These are phyloP conservation scores for Achroia grisella DNA, from an alignment of 1,140 invertebrate species.

Conservation along the genomic window DNA sequence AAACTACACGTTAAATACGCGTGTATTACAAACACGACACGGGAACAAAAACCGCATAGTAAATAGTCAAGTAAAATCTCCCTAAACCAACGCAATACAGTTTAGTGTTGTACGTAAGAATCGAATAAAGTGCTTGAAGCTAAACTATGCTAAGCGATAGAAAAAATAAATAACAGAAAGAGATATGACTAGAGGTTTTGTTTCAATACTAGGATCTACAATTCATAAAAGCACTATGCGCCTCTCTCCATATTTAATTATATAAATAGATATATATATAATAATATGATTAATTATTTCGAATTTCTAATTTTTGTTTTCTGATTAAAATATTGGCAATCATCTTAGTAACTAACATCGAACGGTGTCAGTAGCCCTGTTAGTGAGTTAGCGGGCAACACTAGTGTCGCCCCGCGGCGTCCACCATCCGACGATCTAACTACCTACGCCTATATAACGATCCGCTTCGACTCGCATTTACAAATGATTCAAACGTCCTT, in stretches of 20 bases:
- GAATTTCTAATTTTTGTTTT: slow-evolving; percentile 59
- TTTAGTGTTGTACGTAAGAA: neutral
- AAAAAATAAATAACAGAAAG: slow-evolving; percentile 62
- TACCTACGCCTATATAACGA: slow-evolving; percentile 34
- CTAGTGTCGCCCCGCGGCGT: slow-evolving; percentile 1
- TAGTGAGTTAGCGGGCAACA: neutral
- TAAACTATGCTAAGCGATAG: slow-evolving; percentile 72
- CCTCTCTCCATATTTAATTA: slow-evolving; percentile 62
- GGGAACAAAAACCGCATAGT: too few relatives aligned
- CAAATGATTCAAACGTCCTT: slow-evolving; percentile 31
- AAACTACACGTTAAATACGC: too few relatives aligned
- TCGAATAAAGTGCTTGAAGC: slow-evolving; percentile 50
- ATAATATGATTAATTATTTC: slow-evolving; percentile 66
- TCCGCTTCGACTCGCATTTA: slow-evolving; percentile 27
- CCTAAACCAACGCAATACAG: neutral
- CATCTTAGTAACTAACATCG: slow-evolving; percentile 61
- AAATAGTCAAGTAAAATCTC: slow-evolving; percentile 3
- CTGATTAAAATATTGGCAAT: slow-evolving; percentile 69
- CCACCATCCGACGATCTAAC: slow-evolving; percentile 35
- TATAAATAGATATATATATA: slow-evolving; percentile 63
- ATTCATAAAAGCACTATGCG: slow-evolving; percentile 72
- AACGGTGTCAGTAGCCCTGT: slow-evolving; percentile 22
- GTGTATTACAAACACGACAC: too few relatives aligned
- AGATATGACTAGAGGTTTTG: slow-evolving; percentile 71
- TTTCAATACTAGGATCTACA: slow-evolving; percentile 64